These are phyloP conservation scores for Fopius arisanus DNA, from an alignment of 1,140 invertebrate genomes.

Conservation along the genomic window DNA sequence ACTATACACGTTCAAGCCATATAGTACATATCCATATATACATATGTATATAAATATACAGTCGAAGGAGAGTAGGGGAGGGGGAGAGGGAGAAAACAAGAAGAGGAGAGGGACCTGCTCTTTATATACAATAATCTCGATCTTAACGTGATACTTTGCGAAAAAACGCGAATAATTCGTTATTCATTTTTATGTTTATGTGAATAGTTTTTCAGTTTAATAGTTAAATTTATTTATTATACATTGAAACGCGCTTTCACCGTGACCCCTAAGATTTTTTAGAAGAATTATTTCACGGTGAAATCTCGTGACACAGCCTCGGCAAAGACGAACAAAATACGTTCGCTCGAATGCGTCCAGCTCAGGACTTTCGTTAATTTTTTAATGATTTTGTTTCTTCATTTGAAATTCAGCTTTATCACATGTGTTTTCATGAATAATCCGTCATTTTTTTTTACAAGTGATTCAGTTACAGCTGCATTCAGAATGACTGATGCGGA, in stretches of 20 bases:
- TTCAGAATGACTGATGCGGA: not conserved
- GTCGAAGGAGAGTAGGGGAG: not conserved
- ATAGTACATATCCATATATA: conserved; percentile 17
- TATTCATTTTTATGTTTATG: not conserved
- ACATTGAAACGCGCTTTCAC: conserved; percentile 5
- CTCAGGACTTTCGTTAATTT: not conserved
- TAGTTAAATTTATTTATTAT: conserved; percentile 40
- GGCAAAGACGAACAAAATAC: conserved; percentile 27
- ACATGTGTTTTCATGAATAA: conserved; percentile 1
- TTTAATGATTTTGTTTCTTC: not conserved
- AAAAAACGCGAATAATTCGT: conserved; percentile 51
- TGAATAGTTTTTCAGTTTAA: conserved; percentile 27
- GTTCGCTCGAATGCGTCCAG: not conserved
- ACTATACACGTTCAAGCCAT: not conserved
- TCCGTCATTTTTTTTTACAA: not conserved
- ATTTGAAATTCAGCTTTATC: not conserved
- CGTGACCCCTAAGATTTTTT: not conserved
- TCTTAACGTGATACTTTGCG: conserved; percentile 47
- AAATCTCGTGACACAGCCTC: conserved; percentile 43
- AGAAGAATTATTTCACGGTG: conserved; percentile 37
- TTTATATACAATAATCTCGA: conserved; percentile 14
- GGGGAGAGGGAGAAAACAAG: not conserved
- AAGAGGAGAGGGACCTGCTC: not conserved
- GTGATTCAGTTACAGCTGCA: not conserved
- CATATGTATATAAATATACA: conserved; percentile 37